Percentiles rank a stretch among this genome's conserved stretches.
Evolutionary conservation across 2,113 vertebrate species (phyloP).

Genomic region (Smithornis capensis): DNA sequence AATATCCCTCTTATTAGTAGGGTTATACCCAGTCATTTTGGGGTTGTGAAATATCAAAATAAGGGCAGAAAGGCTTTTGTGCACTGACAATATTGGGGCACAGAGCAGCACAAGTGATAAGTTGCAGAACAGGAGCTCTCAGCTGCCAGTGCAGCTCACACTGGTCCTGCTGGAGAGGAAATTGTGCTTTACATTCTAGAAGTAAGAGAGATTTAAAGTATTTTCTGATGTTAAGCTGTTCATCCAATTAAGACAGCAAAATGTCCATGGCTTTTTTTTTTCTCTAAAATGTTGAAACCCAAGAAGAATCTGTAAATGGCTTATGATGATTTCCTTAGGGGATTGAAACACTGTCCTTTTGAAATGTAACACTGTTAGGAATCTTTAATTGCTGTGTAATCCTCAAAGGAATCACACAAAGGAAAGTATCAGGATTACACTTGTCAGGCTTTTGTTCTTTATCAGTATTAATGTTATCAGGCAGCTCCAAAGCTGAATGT

Average conservation of each 20-base stretch:
- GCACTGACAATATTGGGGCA: fast-evolving
- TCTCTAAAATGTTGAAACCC: neutral
- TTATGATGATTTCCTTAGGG: neutral
- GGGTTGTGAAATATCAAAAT: neutral
- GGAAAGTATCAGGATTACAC: neutral
- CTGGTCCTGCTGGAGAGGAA: neutral
- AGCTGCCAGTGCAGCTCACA: neutral
- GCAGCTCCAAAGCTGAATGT: neutral
- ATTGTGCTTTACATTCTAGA: neutral
- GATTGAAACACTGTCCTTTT: neutral
- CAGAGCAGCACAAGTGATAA: neutral
- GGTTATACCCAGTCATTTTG: neutral
- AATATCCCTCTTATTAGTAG: neutral
- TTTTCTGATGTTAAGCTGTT: slow-evolving; percentile 4
- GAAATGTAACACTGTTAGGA: neutral
- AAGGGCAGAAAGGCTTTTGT: neutral
- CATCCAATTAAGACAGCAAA: neutral
- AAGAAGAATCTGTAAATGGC: neutral
- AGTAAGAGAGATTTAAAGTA: neutral
- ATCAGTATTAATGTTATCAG: neutral
- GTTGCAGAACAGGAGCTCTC: neutral
- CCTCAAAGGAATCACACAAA: neutral
- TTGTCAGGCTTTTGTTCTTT: slow-evolving; percentile 31
- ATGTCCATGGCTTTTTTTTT: neutral
- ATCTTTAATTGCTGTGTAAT: slow-evolving; percentile 8